These are phyloP conservation scores for Agrochola lychnidis DNA, from an alignment of 2,888 invertebrate genomes.

Conservation along the genomic window DNA sequence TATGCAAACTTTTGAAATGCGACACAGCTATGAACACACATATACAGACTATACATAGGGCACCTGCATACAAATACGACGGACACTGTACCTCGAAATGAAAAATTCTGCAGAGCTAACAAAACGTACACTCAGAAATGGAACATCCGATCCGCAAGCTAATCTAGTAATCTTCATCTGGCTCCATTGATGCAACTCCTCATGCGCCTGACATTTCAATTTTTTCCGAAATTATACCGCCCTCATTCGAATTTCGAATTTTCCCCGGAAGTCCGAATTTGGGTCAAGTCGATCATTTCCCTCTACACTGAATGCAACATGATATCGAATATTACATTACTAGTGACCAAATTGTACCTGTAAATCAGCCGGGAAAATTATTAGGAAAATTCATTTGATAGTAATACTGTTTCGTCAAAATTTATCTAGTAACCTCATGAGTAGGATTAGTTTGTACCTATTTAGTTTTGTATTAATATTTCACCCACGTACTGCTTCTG, in stretches of 20 bases:
- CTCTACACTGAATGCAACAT: conserved; percentile 66
- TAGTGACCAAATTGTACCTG: conserved; percentile 52
- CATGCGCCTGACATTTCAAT: conserved; percentile 46
- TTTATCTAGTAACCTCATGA: conserved; percentile 18
- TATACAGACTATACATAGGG: no score
- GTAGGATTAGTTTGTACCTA: conserved; percentile 6
- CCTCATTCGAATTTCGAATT: conserved; percentile 29
- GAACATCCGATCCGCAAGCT: conserved; percentile 37
- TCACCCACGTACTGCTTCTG: conserved; percentile 16
- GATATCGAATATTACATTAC: conserved; percentile 76
- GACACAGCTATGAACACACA: not conserved
- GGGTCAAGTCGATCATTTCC: conserved; percentile 80
- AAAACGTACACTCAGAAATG: conserved; percentile 25
- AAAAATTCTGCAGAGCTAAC: conserved; percentile 13
- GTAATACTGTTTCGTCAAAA: conserved; percentile 31
- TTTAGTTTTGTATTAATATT: conserved; percentile 26
- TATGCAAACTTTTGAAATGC: not conserved
- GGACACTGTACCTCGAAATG: not conserved
- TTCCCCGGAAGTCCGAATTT: conserved; percentile 69
- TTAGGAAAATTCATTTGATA: conserved; percentile 34
- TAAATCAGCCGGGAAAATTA: conserved; percentile 47
- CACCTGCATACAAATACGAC: conserved; percentile 14
- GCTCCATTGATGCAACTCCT: conserved; percentile 44
- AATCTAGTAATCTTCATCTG: conserved; percentile 58
- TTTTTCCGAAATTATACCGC: conserved; percentile 43